phyloP scores from a whole-genome alignment of 1,140 invertebrate genomes.

The Andrena cerasifolii region DNA sequence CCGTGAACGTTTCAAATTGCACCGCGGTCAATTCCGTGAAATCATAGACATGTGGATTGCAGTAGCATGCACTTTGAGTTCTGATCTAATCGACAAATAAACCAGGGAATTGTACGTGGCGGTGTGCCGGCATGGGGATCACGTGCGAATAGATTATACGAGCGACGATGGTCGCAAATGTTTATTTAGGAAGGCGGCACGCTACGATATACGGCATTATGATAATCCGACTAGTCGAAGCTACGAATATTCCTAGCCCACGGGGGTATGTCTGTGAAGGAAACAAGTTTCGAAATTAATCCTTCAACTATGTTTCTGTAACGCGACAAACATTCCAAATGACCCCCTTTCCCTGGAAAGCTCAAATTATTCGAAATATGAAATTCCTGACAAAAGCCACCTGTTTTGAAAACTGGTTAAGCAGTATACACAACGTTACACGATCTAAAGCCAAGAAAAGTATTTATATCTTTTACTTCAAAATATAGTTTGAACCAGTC shows the following conservation, averaged over 20 bases:
- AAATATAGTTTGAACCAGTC: no score
- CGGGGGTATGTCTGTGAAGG: conserved; percentile 14
- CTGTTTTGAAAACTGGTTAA: no score
- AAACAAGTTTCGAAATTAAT: conserved; percentile 47
- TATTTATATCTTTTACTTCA: no score
- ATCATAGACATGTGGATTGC: conserved; percentile 31
- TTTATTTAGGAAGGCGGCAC: conserved; percentile 61
- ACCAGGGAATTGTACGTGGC: conserved; percentile 15
- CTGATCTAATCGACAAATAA: conserved; percentile 61
- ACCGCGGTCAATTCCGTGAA: conserved; percentile 10
- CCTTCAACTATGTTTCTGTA: not conserved
- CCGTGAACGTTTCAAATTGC: not conserved
- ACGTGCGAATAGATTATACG: conserved; percentile 65
- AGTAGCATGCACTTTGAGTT: conserved; percentile 44
- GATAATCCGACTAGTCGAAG: conserved; percentile 51
- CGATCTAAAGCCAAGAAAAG: no score
- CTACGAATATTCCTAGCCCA: conserved; percentile 37
- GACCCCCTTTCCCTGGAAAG: no score
- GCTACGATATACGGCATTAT: conserved; percentile 52
- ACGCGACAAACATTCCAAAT: not conserved
- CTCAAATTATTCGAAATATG: no score
- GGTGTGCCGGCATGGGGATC: conserved; percentile 41
- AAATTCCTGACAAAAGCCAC: no score
- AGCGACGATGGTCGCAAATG: conserved; percentile 50
- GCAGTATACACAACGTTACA: no score